Base-by-base conservation (phyloP, 2,797 vertebrate species). In the Botia kubotai region DNA sequence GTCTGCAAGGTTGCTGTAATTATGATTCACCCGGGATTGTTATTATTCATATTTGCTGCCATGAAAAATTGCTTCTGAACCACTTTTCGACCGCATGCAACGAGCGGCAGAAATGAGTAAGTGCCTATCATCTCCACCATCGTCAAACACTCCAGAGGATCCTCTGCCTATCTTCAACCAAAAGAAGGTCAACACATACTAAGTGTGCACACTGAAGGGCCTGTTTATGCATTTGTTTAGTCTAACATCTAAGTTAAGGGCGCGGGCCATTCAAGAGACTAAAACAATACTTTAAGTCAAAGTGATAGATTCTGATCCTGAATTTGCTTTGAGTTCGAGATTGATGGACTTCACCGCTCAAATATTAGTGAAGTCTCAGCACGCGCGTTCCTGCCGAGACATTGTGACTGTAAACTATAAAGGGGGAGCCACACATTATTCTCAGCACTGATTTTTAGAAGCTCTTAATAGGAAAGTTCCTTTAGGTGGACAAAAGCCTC, bases 31-130 rank as follows among this genome's bases (percentile, higher is more conserved):
- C 11, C 53, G 69, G 58, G 75, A 80, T 75, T 60, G 80, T 85
- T 86, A 85, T 85, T 84, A 86, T 85, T 86, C 77, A 83, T 70
- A 79, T 82, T 83, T 72, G 81, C 67, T 66, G 72, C 73, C 76
- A 86, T 75, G 77, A 83, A 82, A 82, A 87, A 80, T 80, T 84
- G 78, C 72, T 66, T 87, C 7, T 68, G 66, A 81, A 62, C 80
- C 70, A 75, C 84, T 86, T 84, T 82, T 79, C 67, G 55, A 75
- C 57, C 11, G 52, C 71, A 85, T 83, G 74, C 83, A 81, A 74
- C 26, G 29, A 74, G 73, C 58, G 39, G 75, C 63, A 75, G 67
- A 82, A 80, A 82, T 83, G 81, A 82, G 68, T 83, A 83, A 83
- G 76, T 72, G 67, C 73, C 80, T 72, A 83, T 86, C 74, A 82